Conservation (phyloP, 2,888 invertebrate genomes). For the Tillus elongatus region DNA sequence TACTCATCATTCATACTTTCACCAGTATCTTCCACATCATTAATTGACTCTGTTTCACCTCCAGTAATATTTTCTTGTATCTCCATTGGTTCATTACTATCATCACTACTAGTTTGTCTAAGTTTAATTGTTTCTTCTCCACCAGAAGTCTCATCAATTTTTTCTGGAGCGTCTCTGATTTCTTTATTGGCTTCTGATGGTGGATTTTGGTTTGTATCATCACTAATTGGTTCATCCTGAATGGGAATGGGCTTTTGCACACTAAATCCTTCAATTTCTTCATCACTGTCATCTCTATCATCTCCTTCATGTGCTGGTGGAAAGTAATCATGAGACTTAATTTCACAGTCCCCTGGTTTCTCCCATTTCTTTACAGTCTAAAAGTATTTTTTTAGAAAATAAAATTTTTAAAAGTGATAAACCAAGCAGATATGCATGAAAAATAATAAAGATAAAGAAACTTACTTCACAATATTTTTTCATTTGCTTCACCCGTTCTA, state of each 20-base stretch:
- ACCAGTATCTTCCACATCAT: conserved; percentile 7
- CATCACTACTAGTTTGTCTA: too few relatives aligned
- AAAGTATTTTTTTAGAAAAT: conserved; percentile 19
- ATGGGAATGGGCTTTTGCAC: conserved; percentile 36
- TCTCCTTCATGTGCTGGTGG: conserved; percentile 61
- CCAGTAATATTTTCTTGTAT: conserved; percentile 5
- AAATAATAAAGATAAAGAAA: background rate
- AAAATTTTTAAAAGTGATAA: conserved; percentile 8
- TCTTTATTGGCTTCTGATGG: background rate
- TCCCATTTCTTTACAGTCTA: conserved; percentile 47
- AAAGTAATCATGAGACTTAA: conserved; percentile 47
- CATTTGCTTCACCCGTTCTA: conserved; percentile 59
- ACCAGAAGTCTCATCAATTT: too few relatives aligned
- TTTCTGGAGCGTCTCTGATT: conserved; percentile 7
- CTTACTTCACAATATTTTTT: conserved; percentile 45
- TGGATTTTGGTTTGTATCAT: conserved; percentile 12
- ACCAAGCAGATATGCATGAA: conserved; percentile 6
- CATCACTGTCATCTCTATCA: conserved; percentile 53
- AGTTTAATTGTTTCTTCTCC: too few relatives aligned
- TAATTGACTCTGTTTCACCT: background rate
- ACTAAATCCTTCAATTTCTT: conserved; percentile 34
- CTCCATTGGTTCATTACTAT: conserved; percentile 18
- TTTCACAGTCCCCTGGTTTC: conserved; percentile 52
- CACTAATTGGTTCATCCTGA: conserved; percentile 37
- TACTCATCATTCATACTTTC: background rate